These are phyloP conservation scores for Heteromyza rotundicornis DNA, from an alignment of 2,888 invertebrate species.

Conservation along the genomic window DNA sequence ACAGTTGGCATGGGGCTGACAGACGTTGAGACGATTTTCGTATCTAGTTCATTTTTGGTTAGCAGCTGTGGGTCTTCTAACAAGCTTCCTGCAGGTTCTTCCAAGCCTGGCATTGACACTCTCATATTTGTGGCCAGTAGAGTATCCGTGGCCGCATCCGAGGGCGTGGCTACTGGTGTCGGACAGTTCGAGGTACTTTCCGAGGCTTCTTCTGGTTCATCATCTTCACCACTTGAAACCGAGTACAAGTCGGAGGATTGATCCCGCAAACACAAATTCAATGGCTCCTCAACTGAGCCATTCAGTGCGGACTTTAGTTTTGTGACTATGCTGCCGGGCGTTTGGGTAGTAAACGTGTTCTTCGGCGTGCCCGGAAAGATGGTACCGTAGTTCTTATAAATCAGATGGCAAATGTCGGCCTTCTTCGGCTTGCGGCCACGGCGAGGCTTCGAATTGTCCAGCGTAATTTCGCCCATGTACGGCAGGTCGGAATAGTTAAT, in stretches of 20 bases:
- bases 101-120: conserved; percentile 63
- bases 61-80: conserved; percentile 52
- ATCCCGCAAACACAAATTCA: conserved; percentile 84
- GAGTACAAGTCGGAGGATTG: conserved; percentile 47
- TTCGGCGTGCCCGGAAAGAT: conserved; percentile 79
- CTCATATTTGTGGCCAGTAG: conserved; percentile 56
- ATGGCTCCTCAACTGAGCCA: conserved; percentile 69
- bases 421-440: conserved; percentile 90
- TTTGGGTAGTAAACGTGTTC: conserved; percentile 65
- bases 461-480: conserved; percentile 91
- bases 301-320: neutral
- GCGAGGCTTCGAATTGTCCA: conserved; percentile 85
- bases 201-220: conserved; percentile 32
- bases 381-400: conserved; percentile 90
- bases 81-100: conserved; percentile 54
- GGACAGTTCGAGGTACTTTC: conserved; percentile 34
- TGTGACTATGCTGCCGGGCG: neutral
- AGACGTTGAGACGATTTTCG: conserved; percentile 1
- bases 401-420: conserved; percentile 89
- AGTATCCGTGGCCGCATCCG: conserved; percentile 40
- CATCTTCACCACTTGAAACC: conserved; percentile 51
- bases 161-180: conserved; percentile 47
- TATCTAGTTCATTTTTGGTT: conserved; percentile 24
- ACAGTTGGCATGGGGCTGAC: neutral
- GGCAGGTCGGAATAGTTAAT: conserved; percentile 84